A percentile compares a stretch with the other conserved stretches of the same genome.
Conservation (phyloP, 2,113 vertebrate genomes). For the Aldabrachelys gigantea region DNA sequence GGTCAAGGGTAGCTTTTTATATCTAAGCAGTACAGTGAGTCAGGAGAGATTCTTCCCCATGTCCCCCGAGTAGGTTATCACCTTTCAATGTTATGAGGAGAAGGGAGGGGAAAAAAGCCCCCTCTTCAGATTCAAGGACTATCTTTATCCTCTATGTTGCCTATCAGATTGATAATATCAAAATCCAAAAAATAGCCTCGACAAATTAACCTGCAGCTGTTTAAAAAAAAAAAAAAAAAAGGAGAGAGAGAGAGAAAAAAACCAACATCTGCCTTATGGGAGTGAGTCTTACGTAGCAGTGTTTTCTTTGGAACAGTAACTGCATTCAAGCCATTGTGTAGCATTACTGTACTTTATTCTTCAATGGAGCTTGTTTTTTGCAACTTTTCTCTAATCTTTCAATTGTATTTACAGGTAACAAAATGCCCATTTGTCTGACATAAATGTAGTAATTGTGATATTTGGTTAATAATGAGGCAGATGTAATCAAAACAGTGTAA, state of each 20-base stretch:
- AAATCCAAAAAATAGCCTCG: accelerated
- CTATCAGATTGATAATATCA: neutral
- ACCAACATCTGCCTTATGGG: accelerated
- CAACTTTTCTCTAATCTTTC: neutral
- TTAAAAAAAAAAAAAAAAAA: neutral
- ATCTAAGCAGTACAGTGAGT: slow-evolving; percentile 9
- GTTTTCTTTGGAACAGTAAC: neutral
- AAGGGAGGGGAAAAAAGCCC: accelerated
- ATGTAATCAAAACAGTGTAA: neutral
- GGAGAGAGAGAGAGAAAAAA: too few relatives aligned
- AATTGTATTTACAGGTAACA: neutral
- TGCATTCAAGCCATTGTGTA: neutral
- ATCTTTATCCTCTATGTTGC: accelerated
- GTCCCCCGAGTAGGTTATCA: accelerated
- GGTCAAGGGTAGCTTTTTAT: neutral
- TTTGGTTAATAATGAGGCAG: neutral
- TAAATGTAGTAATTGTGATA: neutral
- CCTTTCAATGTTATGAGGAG: neutral
- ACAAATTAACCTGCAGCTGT: neutral
- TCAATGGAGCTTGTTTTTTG: neutral
- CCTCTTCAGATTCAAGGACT: neutral
- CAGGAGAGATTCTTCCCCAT: neutral
- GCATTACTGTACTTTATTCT: neutral
- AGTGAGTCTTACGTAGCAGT: neutral
- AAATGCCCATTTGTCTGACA: accelerated